phyloP scores from a whole-genome alignment of 2,888 invertebrate species.

The Dynastes hyllus region DNA sequence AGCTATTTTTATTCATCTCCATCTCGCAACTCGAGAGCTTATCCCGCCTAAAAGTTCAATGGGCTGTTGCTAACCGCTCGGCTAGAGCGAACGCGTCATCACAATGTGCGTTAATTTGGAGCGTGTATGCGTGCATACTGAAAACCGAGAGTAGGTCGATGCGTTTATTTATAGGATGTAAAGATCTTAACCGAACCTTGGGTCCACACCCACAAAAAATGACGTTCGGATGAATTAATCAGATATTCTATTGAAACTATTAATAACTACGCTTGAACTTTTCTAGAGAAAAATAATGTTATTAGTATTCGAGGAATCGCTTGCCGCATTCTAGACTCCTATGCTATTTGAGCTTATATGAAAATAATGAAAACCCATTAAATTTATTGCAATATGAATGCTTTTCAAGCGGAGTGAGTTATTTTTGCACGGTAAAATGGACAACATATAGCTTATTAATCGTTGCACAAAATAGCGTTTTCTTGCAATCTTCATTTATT shows the following conservation, averaged over 20 bases:
- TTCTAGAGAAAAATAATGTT: neutral
- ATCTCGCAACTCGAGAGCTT: slow-evolving; percentile 10
- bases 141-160: slow-evolving; percentile 19
- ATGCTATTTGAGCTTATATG: too few relatives aligned
- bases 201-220: neutral
- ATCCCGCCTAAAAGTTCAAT: slow-evolving; percentile 32
- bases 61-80: slow-evolving; percentile 44
- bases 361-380: too few relatives aligned
- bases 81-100: slow-evolving; percentile 14
- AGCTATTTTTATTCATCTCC: slow-evolving; percentile 33
- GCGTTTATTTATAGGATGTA: slow-evolving; percentile 26
- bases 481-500: too few relatives aligned
- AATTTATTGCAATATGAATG: too few relatives aligned
- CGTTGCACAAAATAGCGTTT: too few relatives aligned
- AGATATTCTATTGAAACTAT: slow-evolving; percentile 7
- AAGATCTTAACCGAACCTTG: slow-evolving; percentile 30
- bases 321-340: too few relatives aligned
- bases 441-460: too few relatives aligned
- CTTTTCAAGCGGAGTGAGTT: too few relatives aligned
- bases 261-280: neutral
- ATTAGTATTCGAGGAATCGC: neutral
- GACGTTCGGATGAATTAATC: slow-evolving; percentile 1
- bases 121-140: neutral
- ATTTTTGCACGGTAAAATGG: too few relatives aligned
- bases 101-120: slow-evolving; percentile 29